phyloP scores from a whole-genome alignment of 2,888 invertebrate species.

The Thecocarcelia acutangulata region DNA sequence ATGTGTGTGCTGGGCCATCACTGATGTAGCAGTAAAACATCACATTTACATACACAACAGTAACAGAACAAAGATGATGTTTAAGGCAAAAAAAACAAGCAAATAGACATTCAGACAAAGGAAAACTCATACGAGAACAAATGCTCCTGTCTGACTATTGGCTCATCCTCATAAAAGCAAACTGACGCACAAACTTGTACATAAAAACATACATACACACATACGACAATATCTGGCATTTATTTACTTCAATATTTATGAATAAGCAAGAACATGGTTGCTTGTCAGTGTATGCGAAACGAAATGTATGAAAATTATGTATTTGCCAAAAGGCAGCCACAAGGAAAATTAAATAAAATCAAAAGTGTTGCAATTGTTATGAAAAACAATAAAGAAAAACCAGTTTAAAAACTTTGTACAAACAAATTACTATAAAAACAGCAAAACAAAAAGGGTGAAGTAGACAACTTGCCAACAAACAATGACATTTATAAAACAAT shows the following conservation, averaged over 20 bases:
- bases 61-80: no score
- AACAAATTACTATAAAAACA: slow-evolving; percentile 3
- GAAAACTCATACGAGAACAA: not conserved
- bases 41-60: no score
- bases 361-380: slow-evolving; percentile 59
- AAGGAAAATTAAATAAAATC: slow-evolving; percentile 68
- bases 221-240: not conserved
- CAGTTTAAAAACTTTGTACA: slow-evolving; percentile 21
- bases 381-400: slow-evolving; percentile 6
- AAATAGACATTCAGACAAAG: not conserved
- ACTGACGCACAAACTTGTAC: not conserved
- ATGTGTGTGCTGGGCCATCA: no score
- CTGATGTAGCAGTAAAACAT: no score
- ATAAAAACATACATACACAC: not conserved
- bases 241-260: slow-evolving; percentile 22
- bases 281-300: not conserved
- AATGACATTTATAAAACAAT: slow-evolving; percentile 27
- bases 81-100: no score
- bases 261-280: not conserved
- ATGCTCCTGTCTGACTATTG: not conserved
- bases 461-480: slow-evolving; percentile 30
- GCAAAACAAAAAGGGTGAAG: slow-evolving; percentile 2
- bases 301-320: slow-evolving; percentile 34
- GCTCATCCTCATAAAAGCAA: slow-evolving; percentile 1
- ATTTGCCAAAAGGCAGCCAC: slow-evolving; percentile 66